These are phyloP conservation scores for Labrus mixtus DNA, from an alignment of 2,113 vertebrate genomes.

Conservation along the genomic window DNA sequence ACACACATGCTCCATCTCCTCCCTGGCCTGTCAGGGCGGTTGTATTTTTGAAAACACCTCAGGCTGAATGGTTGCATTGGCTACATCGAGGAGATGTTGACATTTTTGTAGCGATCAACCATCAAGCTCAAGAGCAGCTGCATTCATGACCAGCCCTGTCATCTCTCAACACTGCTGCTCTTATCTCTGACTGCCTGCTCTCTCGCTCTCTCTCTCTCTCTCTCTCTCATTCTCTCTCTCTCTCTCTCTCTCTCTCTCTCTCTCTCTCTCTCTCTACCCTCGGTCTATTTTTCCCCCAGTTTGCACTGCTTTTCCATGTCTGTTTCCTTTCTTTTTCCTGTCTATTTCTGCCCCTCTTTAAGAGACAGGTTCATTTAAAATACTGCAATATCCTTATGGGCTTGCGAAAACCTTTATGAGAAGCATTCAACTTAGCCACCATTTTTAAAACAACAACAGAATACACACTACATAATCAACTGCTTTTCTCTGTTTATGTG, in stretches of 20 bases:
- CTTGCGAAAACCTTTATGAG: neutral
- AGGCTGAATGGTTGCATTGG: conserved; percentile 76
- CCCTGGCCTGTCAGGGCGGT: conserved; percentile 56
- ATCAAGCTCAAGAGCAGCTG: conserved; percentile 77
- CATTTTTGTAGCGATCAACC: conserved; percentile 85
- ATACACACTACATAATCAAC: neutral
- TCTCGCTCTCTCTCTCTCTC: neutral
- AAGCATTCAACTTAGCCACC: neutral
- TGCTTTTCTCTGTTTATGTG: neutral
- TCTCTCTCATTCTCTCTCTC: too few species aligned
- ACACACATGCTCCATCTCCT: conserved; percentile 36
- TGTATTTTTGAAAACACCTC: conserved; percentile 68
- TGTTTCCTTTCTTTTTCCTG: neutral
- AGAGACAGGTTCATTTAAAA: neutral
- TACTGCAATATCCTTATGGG: neutral
- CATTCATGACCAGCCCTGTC: conserved; percentile 73
- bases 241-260: too few species aligned
- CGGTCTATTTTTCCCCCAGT: neutral
- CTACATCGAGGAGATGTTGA: conserved; percentile 81
- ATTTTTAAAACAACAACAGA: too few species aligned
- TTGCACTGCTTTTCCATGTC: conserved; percentile 18
- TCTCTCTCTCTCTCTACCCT: neutral
- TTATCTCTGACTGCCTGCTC: conserved; percentile 71
- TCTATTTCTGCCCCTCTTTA: neutral
- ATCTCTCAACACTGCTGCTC: conserved; percentile 82